Conservation (phyloP, 2,888 invertebrate species). For the Papilio elwesi region DNA sequence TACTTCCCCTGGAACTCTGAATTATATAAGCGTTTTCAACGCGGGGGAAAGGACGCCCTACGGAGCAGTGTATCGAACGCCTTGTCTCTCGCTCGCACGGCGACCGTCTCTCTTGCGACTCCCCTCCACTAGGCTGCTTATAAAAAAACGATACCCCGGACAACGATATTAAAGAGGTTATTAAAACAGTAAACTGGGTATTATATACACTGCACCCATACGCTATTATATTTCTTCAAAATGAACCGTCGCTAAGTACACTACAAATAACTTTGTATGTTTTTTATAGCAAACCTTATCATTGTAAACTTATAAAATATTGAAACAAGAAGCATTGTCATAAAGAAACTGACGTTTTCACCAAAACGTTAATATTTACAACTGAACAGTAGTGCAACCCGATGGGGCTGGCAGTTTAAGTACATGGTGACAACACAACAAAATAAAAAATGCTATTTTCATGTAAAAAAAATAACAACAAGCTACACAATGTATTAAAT, state of each 20-base stretch:
- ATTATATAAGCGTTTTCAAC: constrained; percentile 60
- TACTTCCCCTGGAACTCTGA: constrained; percentile 58
- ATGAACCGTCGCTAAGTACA: not conserved
- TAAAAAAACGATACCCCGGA: constrained; percentile 32
- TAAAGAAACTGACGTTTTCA: too few species aligned
- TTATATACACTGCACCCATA: not conserved
- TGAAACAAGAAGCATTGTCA: too few species aligned
- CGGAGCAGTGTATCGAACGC: constrained; percentile 67
- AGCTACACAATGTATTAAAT: too few species aligned
- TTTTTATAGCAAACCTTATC: too few species aligned
- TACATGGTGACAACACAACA: too few species aligned
- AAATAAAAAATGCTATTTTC: too few species aligned
- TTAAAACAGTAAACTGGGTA: constrained; percentile 31
- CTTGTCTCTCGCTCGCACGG: constrained; percentile 53
- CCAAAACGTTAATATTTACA: too few species aligned
- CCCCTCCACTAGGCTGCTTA: constrained; percentile 34
- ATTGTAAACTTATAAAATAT: too few species aligned
- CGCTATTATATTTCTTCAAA: constrained; percentile 22
- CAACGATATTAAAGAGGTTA: constrained; percentile 34
- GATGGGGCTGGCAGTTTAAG: too few species aligned
- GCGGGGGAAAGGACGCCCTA: constrained; percentile 60
- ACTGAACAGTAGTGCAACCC: too few species aligned
- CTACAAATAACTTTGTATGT: not conserved
- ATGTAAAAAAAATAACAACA: too few species aligned
- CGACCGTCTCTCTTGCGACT: constrained; percentile 50